phyloP scores from a whole-genome alignment of 2,797 vertebrate species.

The Prunella strophiata region DNA sequence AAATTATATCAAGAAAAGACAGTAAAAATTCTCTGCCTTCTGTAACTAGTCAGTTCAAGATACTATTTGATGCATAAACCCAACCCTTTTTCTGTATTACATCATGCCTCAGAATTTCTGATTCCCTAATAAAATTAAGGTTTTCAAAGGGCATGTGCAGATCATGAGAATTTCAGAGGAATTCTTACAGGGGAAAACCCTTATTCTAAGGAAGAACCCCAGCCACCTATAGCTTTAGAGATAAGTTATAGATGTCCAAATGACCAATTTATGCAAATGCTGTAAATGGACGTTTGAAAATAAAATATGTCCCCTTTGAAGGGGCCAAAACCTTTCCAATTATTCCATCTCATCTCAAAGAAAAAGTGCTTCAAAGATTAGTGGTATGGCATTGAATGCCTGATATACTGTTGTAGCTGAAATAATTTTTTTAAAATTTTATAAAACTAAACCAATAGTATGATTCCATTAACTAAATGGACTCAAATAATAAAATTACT shows the following conservation, averaged over 20 bases:
- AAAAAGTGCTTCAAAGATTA: not conserved
- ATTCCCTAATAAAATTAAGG: not conserved
- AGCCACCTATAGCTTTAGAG: not conserved
- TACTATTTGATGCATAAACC: not conserved
- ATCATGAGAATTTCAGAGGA: not conserved
- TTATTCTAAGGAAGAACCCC: not conserved
- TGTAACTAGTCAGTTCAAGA: not conserved
- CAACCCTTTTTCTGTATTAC: not conserved
- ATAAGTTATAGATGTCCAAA: not conserved
- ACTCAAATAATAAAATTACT: conserved; percentile 29
- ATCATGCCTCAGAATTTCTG: not conserved
- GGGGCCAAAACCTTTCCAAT: not conserved
- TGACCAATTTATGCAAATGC: not conserved
- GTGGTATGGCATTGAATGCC: not conserved
- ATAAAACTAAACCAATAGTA: conserved; percentile 10
- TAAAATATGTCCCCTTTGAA: not conserved
- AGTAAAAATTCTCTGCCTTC: not conserved
- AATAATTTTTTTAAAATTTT: not conserved
- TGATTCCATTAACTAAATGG: conserved; percentile 57
- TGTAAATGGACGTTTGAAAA: not conserved
- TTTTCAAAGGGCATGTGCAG: not conserved
- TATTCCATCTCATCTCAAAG: not conserved
- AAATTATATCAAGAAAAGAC: not conserved
- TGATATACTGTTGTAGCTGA: not conserved
- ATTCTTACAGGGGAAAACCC: not conserved